Percentiles rank a stretch among this genome's conserved stretches.
Evolutionary conservation across 2,113 vertebrate genomes (phyloP).

Genomic region (Rhea americana): DNA sequence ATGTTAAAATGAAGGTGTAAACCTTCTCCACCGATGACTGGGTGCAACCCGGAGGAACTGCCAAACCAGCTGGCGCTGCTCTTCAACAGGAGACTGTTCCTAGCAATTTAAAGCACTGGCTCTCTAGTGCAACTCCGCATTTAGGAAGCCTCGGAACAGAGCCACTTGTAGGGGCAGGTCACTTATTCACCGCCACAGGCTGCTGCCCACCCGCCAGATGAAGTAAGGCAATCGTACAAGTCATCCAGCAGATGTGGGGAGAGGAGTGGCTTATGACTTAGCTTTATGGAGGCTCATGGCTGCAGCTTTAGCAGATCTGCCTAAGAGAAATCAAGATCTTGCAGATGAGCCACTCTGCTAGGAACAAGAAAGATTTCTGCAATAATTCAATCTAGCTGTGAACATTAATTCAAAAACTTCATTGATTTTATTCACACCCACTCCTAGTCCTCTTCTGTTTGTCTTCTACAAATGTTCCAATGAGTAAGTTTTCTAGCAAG

Average conservation of each 20-base stretch:
- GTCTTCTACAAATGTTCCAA: background rate
- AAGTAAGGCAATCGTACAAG: background rate
- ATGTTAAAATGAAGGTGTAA: background rate
- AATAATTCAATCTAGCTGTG: background rate
- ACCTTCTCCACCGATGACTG: background rate
- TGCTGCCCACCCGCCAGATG: background rate
- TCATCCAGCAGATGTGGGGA: background rate
- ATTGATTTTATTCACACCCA: background rate
- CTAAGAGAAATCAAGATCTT: background rate
- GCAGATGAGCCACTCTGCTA: background rate
- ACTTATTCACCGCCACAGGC: fast-evolving
- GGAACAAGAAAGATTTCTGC: background rate
- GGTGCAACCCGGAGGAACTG: background rate
- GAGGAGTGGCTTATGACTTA: background rate
- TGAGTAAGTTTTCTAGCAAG: background rate
- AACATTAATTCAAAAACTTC: background rate
- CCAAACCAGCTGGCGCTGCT: background rate
- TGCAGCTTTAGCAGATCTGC: background rate
- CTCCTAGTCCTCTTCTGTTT: background rate
- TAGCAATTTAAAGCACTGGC: background rate
- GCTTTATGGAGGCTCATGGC: background rate
- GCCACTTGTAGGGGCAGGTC: background rate
- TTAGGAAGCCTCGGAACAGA: background rate
- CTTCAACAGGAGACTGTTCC: fast-evolving
- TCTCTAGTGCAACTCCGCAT: background rate